Evolutionary conservation across 2,113 vertebrate genomes (phyloP).

Genomic region (Illadopsis cleaveri): DNA sequence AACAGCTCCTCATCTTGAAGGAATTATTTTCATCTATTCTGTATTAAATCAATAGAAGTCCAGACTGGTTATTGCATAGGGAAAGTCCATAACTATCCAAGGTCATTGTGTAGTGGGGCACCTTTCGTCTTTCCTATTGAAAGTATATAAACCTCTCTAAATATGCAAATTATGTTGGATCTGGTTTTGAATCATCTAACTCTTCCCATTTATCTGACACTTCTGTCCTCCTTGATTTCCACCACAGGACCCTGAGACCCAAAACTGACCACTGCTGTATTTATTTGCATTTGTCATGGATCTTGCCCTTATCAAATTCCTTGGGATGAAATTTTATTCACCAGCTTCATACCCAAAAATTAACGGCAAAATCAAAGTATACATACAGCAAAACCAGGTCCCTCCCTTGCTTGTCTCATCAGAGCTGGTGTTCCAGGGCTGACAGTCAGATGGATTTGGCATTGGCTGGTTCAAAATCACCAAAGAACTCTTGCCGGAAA

Average conservation of each 20-base stretch:
- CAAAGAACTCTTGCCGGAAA: background rate
- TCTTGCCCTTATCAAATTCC: background rate
- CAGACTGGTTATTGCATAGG: background rate
- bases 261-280: accelerated
- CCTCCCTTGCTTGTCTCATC: background rate
- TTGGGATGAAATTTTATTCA: background rate
- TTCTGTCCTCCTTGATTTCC: background rate
- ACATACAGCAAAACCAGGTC: background rate
- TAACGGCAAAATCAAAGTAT: background rate
- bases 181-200: background rate
- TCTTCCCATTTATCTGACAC: background rate
- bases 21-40: background rate
- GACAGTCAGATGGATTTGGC: background rate
- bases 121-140: background rate
- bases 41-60: background rate
- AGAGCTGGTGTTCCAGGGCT: background rate
- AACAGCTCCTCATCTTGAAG: background rate
- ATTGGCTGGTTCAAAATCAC: background rate
- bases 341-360: background rate
- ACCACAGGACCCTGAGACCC: background rate
- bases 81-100: background rate
- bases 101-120: background rate
- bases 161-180: background rate
- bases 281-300: background rate
- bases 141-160: background rate